Base-by-base conservation (phyloP, 1,140 invertebrate genomes). In the Dendrolimus kikuchii region DNA sequence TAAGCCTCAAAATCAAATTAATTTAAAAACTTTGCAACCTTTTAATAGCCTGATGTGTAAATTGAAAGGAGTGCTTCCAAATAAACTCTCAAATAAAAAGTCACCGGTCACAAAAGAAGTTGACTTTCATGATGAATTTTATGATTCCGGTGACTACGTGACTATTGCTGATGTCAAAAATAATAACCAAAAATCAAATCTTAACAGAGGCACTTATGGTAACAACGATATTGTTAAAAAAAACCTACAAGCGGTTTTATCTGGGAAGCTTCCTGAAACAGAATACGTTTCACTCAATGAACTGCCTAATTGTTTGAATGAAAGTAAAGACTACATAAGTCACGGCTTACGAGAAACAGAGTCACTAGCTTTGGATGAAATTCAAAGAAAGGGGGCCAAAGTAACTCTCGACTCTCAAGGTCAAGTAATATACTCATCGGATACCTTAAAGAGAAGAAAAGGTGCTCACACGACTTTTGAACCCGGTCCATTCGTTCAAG, bases 371-470 rank as follows among this genome's bases (percentile, higher is more conserved):
- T 59, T 73, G 58, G 68, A 79, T 42, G 80, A 83, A 61, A 68
- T 78, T 52, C 80, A 77, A 55, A 88, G 90, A 50, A 91, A 91
- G 70, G 94, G 94, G 23, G 94, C 94, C 5, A 90, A 94, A 69
- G 95, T 96, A 0, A 95, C 93, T 7, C 79, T 97, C 39, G 94
- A 96, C 79, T 93, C 95, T 2, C 93, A 96, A 67, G 96, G 95
- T 8, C 95, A 95, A 89, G 94, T 97, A 46, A 93, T 97, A 44
- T 97, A 95, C 77, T 94, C 94, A 53, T 97, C 95, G 1, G 95
- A 97, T 66, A 96, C 95, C 74, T 82, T 97, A 52, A 92, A 92
- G 74, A 89, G 94, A 69, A 89, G 93, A 71, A 94, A 95, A 88
- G 92, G 93, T 49, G 90, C 93, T 7, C 93, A 95, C 64, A 94